phyloP scores from a whole-genome alignment of 2,888 invertebrate genomes.

The Elysia crispata region DNA sequence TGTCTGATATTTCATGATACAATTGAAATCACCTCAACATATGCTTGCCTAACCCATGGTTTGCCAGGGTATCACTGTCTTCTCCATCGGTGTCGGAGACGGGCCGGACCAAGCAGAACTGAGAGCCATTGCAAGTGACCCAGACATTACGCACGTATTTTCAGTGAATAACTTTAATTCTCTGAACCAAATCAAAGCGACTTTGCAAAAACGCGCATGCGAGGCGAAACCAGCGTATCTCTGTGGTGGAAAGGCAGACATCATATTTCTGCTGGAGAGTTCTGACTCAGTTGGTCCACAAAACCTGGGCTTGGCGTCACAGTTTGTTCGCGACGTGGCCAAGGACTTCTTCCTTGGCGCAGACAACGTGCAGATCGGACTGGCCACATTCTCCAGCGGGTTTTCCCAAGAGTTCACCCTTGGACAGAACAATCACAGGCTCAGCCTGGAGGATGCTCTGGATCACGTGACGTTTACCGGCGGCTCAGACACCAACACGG shows the following conservation, averaged over 20 bases:
- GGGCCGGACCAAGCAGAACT: conserved; percentile 59
- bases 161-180: conserved; percentile 65
- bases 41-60: background rate
- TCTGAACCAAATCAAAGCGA: conserved; percentile 61
- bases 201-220: conserved; percentile 56
- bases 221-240: conserved; percentile 47
- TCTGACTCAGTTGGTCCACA: conserved; percentile 64
- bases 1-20: no score
- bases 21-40: no score
- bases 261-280: conserved; percentile 66
- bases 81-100: conserved; percentile 67
- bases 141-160: conserved; percentile 66
- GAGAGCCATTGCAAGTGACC: conserved; percentile 66
- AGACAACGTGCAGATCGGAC: conserved; percentile 59
- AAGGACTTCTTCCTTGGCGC: conserved; percentile 62
- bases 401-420: conserved; percentile 62
- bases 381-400: conserved; percentile 62
- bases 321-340: conserved; percentile 61
- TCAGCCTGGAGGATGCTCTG: conserved; percentile 30
- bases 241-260: conserved; percentile 65
- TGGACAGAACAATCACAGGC: conserved; percentile 55
- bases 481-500: conserved; percentile 64
- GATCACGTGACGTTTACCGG: conserved; percentile 46
- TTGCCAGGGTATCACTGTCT: conserved; percentile 60
- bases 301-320: conserved; percentile 64